Conservation (phyloP, 2,888 invertebrate genomes). For the Ochropleura plecta region DNA sequence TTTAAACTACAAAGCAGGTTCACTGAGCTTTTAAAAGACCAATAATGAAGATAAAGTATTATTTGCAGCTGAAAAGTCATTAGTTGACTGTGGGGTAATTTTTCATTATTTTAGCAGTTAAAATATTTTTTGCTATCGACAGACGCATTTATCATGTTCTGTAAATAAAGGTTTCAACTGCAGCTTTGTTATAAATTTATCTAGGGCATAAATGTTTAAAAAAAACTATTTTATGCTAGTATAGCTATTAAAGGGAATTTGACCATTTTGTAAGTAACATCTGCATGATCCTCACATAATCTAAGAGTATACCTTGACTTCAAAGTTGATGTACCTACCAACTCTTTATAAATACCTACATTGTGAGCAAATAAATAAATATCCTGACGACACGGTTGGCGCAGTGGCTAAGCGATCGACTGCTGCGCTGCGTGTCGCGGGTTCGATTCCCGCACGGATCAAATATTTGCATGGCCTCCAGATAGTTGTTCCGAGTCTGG, state of each 20-base stretch:
- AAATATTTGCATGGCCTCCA: too few relatives aligned
- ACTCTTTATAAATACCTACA: too few relatives aligned
- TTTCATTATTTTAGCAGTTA: conserved; percentile 29
- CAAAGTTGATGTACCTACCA: too few relatives aligned
- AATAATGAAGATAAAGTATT: conserved; percentile 38
- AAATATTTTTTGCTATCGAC: conserved; percentile 9
- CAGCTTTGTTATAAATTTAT: conserved; percentile 6
- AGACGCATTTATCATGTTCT: conserved; percentile 31
- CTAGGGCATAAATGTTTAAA: neutral
- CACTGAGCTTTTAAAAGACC: conserved; percentile 5
- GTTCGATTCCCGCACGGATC: too few relatives aligned
- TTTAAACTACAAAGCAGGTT: conserved; percentile 20
- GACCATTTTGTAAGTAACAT: too few relatives aligned
- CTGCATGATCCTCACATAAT: too few relatives aligned
- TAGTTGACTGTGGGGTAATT: conserved; percentile 22
- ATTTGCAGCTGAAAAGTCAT: conserved; percentile 27
- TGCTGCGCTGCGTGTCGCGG: too few relatives aligned
- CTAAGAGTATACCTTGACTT: too few relatives aligned
- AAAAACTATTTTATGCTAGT: neutral
- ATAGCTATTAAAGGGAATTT: neutral
- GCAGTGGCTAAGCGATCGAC: too few relatives aligned
- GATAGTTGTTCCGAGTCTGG: too few relatives aligned
- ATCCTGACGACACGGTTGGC: too few relatives aligned
- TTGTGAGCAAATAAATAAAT: too few relatives aligned
- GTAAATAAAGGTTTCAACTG: neutral